phyloP scores from a whole-genome alignment of 2,113 vertebrate genomes.

The Seriola dumerili region DNA sequence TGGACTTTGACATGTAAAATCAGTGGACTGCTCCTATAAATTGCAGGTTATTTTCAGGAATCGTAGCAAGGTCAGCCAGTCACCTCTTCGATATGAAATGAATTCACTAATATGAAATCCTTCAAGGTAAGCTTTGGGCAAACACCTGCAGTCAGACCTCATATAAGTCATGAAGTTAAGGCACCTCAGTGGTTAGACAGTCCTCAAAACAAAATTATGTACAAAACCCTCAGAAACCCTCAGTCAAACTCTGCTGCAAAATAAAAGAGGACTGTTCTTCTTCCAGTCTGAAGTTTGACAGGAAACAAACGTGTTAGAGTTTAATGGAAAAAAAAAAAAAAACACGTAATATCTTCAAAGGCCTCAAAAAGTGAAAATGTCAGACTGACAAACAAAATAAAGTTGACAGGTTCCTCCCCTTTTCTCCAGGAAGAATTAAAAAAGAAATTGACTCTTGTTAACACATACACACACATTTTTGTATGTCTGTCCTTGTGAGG shows the following conservation, averaged over 20 bases:
- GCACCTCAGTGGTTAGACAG: not conserved
- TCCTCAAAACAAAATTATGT: slow-evolving; percentile 30
- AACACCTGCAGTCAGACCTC: slow-evolving; percentile 21
- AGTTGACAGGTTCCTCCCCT: slow-evolving; percentile 34
- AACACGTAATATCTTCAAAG: slow-evolving; percentile 52
- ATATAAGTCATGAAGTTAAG: slow-evolving; percentile 14
- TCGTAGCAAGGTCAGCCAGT: slow-evolving; percentile 15
- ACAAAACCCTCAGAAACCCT: slow-evolving; percentile 34
- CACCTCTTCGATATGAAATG: slow-evolving; percentile 9
- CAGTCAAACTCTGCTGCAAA: not conserved
- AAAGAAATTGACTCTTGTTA: slow-evolving; percentile 6
- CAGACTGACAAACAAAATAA: slow-evolving; percentile 45
- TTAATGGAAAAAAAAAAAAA: slow-evolving; percentile 36
- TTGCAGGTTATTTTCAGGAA: slow-evolving; percentile 15
- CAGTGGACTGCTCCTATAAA: not conserved
- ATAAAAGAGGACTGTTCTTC: slow-evolving; percentile 18
- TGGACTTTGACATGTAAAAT: slow-evolving; percentile 18
- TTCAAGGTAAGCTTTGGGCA: not conserved
- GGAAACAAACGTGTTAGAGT: slow-evolving; percentile 16
- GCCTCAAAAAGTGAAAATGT: slow-evolving; percentile 39
- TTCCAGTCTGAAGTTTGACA: slow-evolving; percentile 37
- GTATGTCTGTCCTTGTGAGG: slow-evolving; percentile 6
- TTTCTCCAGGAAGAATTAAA: slow-evolving; percentile 31
- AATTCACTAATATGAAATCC: slow-evolving; percentile 16
- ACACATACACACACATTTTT: slow-evolving; percentile 6